Evolutionary conservation across 2,888 invertebrate species (phyloP).

Genomic region (Macrosiphum euphorbiae): DNA sequence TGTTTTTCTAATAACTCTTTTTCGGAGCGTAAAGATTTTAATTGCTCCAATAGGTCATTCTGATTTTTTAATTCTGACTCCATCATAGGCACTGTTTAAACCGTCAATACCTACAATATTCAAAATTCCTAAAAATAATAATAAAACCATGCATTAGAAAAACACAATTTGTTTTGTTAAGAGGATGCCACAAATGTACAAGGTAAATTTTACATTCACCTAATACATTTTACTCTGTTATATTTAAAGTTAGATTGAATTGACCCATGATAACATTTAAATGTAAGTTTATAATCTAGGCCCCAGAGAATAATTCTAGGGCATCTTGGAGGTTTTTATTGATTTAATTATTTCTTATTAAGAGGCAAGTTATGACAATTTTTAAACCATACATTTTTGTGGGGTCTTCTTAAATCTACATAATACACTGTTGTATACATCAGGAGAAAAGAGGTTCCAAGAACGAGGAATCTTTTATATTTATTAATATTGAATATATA

Average conservation of each 20-base stretch:
- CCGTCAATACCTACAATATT: neutral
- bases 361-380: too few species aligned
- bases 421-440: neutral
- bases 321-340: too few species aligned
- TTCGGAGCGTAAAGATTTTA: constrained; percentile 37
- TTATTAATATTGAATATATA: neutral
- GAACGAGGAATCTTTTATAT: neutral
- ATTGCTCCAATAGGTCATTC: neutral
- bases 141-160: neutral
- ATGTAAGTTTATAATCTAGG: too few species aligned
- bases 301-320: too few species aligned
- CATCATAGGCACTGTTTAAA: neutral
- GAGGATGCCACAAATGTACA: neutral
- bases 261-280: too few species aligned
- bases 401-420: too few species aligned
- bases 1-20: constrained; percentile 53
- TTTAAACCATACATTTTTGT: too few species aligned
- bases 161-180: neutral
- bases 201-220: too few species aligned
- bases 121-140: neutral
- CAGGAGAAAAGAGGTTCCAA: neutral
- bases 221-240: too few species aligned
- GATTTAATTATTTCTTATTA: too few species aligned
- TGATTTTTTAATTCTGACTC: constrained; percentile 31
- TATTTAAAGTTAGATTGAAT: too few species aligned